These are phyloP conservation scores for Druceiella hillmani DNA, from an alignment of 2,888 invertebrate species.

Conservation along the genomic window DNA sequence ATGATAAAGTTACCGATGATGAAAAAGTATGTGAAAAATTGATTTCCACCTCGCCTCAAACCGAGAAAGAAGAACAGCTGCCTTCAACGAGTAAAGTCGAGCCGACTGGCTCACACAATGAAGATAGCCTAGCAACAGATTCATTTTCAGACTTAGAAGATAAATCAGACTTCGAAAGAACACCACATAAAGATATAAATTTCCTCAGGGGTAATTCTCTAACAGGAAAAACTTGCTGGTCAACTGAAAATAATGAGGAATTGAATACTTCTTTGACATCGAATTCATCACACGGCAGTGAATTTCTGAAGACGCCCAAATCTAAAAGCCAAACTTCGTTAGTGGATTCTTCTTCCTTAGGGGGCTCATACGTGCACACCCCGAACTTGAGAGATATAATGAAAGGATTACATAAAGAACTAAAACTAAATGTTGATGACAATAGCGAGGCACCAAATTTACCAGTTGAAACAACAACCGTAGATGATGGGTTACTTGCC, in stretches of 20 bases:
- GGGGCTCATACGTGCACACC: conserved; percentile 38
- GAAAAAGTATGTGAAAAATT: no score
- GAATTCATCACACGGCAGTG: conserved; percentile 48
- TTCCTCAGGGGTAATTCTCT: conserved; percentile 59
- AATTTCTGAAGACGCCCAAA: conserved; percentile 47
- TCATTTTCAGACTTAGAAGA: background rate
- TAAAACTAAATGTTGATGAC: conserved; percentile 38
- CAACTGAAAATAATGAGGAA: conserved; percentile 52
- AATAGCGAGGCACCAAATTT: background rate
- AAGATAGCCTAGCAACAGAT: background rate
- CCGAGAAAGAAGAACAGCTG: background rate
- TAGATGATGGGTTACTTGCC: conserved; percentile 42
- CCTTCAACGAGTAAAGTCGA: background rate
- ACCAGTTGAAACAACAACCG: conserved; percentile 29
- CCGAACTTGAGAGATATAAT: conserved; percentile 60
- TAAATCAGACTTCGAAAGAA: background rate
- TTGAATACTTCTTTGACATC: conserved; percentile 47
- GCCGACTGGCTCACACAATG: conserved; percentile 7
- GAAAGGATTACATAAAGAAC: conserved; percentile 42
- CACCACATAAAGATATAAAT: background rate
- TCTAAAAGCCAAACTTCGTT: conserved; percentile 31
- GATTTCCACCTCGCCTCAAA: no score
- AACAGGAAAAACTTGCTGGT: conserved; percentile 59
- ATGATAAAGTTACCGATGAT: conserved; percentile 35
- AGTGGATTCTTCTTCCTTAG: conserved; percentile 19